phyloP scores from a whole-genome alignment of 2,113 vertebrate species.

The Agapornis roseicollis region DNA sequence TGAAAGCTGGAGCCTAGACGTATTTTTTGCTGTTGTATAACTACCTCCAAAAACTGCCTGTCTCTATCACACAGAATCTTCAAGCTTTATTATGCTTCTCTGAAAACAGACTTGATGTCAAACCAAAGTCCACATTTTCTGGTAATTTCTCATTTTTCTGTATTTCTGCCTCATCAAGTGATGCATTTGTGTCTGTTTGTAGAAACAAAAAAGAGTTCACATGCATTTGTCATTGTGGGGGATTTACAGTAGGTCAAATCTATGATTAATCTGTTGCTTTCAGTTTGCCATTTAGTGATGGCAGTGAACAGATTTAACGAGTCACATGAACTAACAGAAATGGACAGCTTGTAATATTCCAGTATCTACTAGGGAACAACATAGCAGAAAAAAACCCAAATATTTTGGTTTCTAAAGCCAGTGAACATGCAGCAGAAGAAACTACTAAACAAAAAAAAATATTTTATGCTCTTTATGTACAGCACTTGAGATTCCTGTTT shows the following conservation, averaged over 20 bases:
- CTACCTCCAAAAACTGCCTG: background rate
- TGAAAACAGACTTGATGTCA: background rate
- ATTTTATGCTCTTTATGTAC: background rate
- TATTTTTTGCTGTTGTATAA: background rate
- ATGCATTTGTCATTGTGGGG: background rate
- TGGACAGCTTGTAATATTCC: background rate
- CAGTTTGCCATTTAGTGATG: constrained; percentile 32
- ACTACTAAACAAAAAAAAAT: background rate
- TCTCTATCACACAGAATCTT: background rate
- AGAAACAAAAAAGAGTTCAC: background rate
- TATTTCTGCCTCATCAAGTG: background rate
- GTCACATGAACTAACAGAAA: background rate
- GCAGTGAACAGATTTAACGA: constrained; percentile 7
- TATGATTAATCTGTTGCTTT: constrained; percentile 22
- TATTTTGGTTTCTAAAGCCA: constrained; percentile 19
- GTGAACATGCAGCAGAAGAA: background rate
- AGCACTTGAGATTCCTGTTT: background rate
- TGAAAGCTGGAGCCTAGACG: background rate
- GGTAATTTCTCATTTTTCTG: background rate
- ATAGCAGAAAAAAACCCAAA: background rate
- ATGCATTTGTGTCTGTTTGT: background rate
- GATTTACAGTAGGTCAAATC: constrained; percentile 34
- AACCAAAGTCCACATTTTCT: background rate
- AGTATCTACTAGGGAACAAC: background rate
- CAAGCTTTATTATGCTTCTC: background rate